Evolutionary conservation across 2,113 vertebrate genomes (phyloP), one percentile per base, ranked within the genome.

Genomic region (Xenopus laevis): DNA sequence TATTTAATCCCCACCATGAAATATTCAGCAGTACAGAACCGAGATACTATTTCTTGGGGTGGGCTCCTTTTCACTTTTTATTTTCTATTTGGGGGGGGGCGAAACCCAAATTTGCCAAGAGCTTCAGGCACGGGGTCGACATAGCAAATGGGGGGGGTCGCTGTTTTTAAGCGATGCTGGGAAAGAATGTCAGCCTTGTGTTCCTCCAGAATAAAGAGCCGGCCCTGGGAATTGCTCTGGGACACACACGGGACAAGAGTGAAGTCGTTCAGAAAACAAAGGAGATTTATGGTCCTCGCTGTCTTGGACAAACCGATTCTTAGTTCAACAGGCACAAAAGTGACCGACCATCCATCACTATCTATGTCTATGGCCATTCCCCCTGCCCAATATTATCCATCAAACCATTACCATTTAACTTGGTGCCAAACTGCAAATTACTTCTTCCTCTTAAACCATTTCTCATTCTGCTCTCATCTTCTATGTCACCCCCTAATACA

Each of bases 1-100:
- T 89, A 82, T 89, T 91, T 88, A 90, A 90, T 89, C 82, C n/a
- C 30, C 82, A 1, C 86, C 23, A 0, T 91, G 79, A 87, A 91
- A 89, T 86, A 92, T 92, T 91, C 83, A 92, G 0, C 1, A 80
- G 18, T 67, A 16, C 59, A 1, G 78, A 66, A 71, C n/a, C n/a
- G 64, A 77, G 85, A 86, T 88, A 72, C 65, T 20, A 4, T 88
- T 90, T 90, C 90, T 81, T n/a, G 50, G 11, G 83, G 84, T 78
- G 71, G 80, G 70, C 8, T 4, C 46, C 8, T 57, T 10, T 66
- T 66, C 53, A 74, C 16, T 57, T 47, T 17, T 55, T 55, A 55
- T 20, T 33, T 20, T 33, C 68, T 47, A 44, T 10, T 40, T 64
- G 59, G 66, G 44, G 50, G 40, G 23, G 21, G n/a, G 2, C 3